A percentile compares a stretch with the other conserved stretches of the same genome.
phyloP scores from a whole-genome alignment of 1,140 invertebrate genomes.

The Drosophila pectinifera region DNA sequence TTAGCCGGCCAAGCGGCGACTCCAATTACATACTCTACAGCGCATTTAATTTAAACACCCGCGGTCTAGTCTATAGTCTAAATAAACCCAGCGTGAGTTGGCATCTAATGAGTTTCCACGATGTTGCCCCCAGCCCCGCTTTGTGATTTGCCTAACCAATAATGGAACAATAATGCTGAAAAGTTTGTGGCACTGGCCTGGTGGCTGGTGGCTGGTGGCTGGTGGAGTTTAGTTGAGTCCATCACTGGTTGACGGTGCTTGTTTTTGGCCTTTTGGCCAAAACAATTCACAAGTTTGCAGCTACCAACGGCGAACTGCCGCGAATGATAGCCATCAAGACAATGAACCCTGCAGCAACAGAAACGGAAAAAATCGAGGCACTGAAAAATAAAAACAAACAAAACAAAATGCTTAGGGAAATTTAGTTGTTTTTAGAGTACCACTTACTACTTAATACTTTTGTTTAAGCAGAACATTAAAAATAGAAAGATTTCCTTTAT shows the following conservation, averaged over 20 bases:
- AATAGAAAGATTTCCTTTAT: background rate
- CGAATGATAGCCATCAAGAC: conserved; percentile 72
- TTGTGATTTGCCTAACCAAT: conserved; percentile 14
- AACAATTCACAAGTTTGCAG: conserved; percentile 78
- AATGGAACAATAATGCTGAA: conserved; percentile 61
- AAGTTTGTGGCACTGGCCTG: conserved; percentile 34
- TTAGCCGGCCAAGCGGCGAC: conserved; percentile 49
- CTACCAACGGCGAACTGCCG: conserved; percentile 37
- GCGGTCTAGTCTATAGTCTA: conserved; percentile 25
- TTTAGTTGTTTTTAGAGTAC: no score
- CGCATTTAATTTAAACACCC: conserved; percentile 67
- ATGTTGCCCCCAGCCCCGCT: conserved; percentile 5
- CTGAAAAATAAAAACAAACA: background rate
- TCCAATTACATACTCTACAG: conserved; percentile 72
- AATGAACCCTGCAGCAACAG: conserved; percentile 58
- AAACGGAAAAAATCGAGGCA: conserved; percentile 28
- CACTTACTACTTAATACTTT: no score
- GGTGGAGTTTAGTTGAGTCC: conserved; percentile 12
- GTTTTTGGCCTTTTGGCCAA: conserved; percentile 64
- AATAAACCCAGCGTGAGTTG: conserved; percentile 60
- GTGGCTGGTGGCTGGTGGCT: background rate
- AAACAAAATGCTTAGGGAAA: background rate
- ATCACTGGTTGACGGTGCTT: conserved; percentile 59
- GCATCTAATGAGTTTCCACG: conserved; percentile 71
- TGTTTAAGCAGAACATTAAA: background rate